Base-by-base conservation (phyloP, 1,140 invertebrate species). In the Nautilus pompilius region DNA sequence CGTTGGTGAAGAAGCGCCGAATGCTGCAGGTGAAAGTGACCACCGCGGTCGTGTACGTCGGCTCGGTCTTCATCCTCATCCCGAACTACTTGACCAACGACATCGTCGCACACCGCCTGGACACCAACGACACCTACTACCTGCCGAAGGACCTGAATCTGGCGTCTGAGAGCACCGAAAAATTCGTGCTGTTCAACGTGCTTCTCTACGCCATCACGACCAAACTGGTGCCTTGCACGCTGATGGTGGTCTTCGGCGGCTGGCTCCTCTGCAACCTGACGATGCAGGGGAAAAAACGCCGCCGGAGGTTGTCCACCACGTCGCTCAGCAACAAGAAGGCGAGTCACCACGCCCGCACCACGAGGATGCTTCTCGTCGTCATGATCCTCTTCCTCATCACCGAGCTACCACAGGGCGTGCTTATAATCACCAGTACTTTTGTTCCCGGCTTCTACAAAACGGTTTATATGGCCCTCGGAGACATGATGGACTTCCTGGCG, bases 401-500 rank as follows among this genome's bases (percentile, higher is more conserved):
- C 0, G 93, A 96, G 80, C 87, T 95, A 33, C 93, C 93, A 0
- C 79, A 87, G 62, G 84, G 79, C 5, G 87, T 63, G 29, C 69
- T 85, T 53, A 74, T 83, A n/a, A 71, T 85, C 17, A 62, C 83
- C 6, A 81, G 76, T 59, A 62, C 72, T 2, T 71, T 71, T 8
- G 49, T 74, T 3, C 53, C 58, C 10, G 61, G 60, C 13, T 79
- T 80, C 63, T 79, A 76, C 58, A 57, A 73, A 36, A 56, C 76
- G 48, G 74, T 84, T 26, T 80, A 82, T 63, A 69, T 72, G 36
- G 72, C 82, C 13, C 89, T 95, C 46, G 93, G 93, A 0, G 92
- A 95, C 76, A 70, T 95, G 6, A 94, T 96, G 90, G 95, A 97
- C 78, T 88, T 95, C 20, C 79, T 96, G 55, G 95, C 95, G 0